phyloP scores from a whole-genome alignment of 2,888 invertebrate genomes.

The Nemapogon koenigi region DNA sequence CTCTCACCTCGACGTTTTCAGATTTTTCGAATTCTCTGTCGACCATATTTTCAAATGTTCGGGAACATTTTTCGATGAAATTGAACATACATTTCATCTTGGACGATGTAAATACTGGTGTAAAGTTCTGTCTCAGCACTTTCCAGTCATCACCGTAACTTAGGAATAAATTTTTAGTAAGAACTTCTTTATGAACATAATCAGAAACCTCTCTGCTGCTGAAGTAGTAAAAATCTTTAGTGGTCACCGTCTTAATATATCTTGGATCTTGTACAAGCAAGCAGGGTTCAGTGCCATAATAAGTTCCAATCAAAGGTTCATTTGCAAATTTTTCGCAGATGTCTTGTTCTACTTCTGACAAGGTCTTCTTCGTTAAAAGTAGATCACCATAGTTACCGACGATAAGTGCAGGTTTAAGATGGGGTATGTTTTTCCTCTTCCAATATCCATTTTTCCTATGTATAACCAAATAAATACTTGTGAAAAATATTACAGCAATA shows the following conservation, averaged over 20 bases:
- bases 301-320: conserved; percentile 1
- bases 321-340: background rate
- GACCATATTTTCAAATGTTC: background rate
- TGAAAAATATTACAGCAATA: background rate
- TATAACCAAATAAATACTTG: background rate
- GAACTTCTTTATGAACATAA: background rate
- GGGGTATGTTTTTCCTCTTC: background rate
- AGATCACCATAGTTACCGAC: background rate
- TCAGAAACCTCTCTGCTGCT: background rate
- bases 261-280: conserved; percentile 4
- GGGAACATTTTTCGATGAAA: background rate
- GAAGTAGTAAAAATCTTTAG: conserved; percentile 6
- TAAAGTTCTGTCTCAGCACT: conserved; percentile 5
- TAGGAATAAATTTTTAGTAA: background rate
- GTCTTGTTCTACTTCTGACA: background rate
- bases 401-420: background rate
- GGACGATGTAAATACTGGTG: background rate
- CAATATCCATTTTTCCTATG: background rate
- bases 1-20: background rate
- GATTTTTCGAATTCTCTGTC: background rate
- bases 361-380: background rate
- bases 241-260: background rate
- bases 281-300: background rate
- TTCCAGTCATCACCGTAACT: conserved; percentile 4
- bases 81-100: conserved; percentile 5